phyloP scores from a whole-genome alignment of 2,113 vertebrate species.

The Hemibagrus wyckioides region DNA sequence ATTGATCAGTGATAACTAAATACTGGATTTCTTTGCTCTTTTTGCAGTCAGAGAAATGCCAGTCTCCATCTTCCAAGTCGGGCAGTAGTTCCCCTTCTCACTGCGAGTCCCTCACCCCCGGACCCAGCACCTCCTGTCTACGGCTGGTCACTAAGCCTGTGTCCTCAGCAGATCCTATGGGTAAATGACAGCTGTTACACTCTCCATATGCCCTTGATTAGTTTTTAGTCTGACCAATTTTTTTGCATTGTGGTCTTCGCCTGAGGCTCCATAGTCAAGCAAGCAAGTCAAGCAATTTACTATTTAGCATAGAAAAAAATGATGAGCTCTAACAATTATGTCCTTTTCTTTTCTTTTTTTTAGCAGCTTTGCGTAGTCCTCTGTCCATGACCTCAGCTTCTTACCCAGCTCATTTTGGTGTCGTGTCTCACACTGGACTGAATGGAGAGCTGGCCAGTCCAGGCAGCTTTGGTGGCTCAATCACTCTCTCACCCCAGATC shows the following conservation, averaged over 20 bases:
- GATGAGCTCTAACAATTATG: not conserved
- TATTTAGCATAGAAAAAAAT: not conserved
- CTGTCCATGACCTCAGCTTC: conserved; percentile 78
- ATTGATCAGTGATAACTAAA: not conserved
- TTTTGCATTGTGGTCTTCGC: not conserved
- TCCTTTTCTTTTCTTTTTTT: not conserved
- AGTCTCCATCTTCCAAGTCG: conserved; percentile 75
- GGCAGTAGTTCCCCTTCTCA: conserved; percentile 77
- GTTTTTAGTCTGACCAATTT: not conserved
- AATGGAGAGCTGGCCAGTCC: conserved; percentile 82
- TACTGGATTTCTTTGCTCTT: not conserved
- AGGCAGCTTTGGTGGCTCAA: conserved; percentile 78
- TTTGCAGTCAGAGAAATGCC: conserved; percentile 75
- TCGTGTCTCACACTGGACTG: conserved; percentile 81
- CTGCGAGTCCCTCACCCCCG: conserved; percentile 76
- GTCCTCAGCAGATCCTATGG: conserved; percentile 72
- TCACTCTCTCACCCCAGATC: conserved; percentile 85
- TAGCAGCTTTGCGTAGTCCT: conserved; percentile 83
- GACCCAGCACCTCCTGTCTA: conserved; percentile 80
- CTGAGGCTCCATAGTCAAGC: not conserved
- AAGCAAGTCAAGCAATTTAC: not conserved
- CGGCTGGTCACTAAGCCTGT: conserved; percentile 77
- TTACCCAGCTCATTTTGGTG: conserved; percentile 80
- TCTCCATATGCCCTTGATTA: not conserved
- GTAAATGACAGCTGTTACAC: conserved; percentile 67